Evolutionary conservation across 2,797 vertebrate genomes (phyloP).

Genomic region (Chaunax sp.): DNA sequence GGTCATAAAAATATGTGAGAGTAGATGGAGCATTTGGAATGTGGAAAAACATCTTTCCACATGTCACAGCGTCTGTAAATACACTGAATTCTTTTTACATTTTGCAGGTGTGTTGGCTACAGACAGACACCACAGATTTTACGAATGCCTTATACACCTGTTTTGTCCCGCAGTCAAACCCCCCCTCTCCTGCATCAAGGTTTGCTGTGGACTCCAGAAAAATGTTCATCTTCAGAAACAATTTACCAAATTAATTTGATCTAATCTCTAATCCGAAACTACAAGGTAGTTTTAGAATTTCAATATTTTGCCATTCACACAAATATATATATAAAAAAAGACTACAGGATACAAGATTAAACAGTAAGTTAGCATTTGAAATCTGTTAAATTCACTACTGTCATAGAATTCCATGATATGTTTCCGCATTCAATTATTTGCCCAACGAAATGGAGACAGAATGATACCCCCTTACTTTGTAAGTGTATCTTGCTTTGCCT

Average conservation of each 20-base stretch:
- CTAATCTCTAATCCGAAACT: conserved; percentile 18
- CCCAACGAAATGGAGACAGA: too few species aligned
- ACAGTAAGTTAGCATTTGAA: too few species aligned
- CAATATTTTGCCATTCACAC: too few species aligned
- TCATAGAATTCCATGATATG: too few species aligned
- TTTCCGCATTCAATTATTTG: too few species aligned
- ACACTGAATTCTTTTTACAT: conserved; percentile 34
- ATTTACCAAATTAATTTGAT: conserved; percentile 37
- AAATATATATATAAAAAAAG: too few species aligned
- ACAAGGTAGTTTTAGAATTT: background rate
- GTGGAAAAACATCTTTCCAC: conserved; percentile 50
- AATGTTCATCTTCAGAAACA: conserved; percentile 9
- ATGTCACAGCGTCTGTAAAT: conserved; percentile 29
- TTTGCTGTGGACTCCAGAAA: conserved; percentile 13
- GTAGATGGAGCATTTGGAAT: conserved; percentile 30
- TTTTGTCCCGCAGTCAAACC: conserved; percentile 23
- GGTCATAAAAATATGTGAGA: conserved; percentile 35
- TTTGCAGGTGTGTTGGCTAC: conserved; percentile 24
- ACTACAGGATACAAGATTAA: too few species aligned
- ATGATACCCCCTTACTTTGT: too few species aligned
- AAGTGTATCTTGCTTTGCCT: too few species aligned
- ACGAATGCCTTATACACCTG: conserved; percentile 42
- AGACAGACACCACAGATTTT: conserved; percentile 45
- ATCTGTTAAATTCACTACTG: too few species aligned
- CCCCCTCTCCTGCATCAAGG: background rate